phyloP scores from a whole-genome alignment of 92 coral and sea anemone species.

The Epizoanthus stellaris region DNA sequence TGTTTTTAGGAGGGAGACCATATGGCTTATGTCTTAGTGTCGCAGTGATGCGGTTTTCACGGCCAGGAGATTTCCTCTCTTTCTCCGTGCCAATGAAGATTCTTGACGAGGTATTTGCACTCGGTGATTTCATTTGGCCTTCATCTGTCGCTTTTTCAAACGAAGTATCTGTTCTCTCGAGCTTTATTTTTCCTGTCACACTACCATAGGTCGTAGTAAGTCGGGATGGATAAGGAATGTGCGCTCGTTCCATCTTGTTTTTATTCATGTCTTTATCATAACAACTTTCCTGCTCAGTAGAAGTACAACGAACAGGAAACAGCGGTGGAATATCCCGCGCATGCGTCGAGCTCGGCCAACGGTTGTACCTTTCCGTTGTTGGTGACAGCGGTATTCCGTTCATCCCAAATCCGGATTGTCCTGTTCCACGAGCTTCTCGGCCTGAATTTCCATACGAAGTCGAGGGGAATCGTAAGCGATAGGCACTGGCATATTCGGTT shows the following conservation, averaged over 20 bases:
- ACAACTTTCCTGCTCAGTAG: constrained; percentile 12
- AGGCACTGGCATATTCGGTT: constrained; percentile 1
- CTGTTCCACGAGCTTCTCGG: background rate
- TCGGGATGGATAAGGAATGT: background rate
- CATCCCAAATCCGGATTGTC: constrained; percentile 6
- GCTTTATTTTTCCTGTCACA: background rate
- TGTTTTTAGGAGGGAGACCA: background rate
- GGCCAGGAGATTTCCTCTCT: background rate
- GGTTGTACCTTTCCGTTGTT: constrained; percentile 7
- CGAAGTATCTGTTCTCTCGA: background rate
- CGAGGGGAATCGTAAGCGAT: constrained; percentile 20
- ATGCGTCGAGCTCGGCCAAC: constrained; percentile 12
- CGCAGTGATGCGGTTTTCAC: background rate
- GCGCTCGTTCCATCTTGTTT: constrained; percentile 18
- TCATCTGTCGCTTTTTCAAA: background rate
- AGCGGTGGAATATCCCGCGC: constrained; percentile 19
- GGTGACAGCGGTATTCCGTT: constrained; percentile 10
- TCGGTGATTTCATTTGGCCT: constrained; percentile 1
- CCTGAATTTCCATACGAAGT: constrained; percentile 11
- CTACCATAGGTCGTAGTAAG: background rate
- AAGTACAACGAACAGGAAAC: constrained; percentile 2
- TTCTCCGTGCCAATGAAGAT: background rate
- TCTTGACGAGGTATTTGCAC: background rate
- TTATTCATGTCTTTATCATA: constrained; percentile 21
- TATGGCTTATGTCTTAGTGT: constrained; percentile 29